Base-by-base conservation (phyloP, 2,888 invertebrate genomes). In the Gerosis bhagava region DNA sequence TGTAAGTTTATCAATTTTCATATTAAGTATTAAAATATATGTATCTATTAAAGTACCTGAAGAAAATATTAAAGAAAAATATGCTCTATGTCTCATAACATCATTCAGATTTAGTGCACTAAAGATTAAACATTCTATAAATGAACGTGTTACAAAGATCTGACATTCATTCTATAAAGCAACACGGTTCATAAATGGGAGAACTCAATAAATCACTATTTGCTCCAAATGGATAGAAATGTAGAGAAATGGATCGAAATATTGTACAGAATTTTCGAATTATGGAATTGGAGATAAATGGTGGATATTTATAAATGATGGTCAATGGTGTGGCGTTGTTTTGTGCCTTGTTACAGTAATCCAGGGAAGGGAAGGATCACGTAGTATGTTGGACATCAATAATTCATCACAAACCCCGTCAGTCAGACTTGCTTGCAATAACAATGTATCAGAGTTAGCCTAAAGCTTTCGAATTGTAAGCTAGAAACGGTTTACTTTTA, bases 361-460 rank as follows among this genome's bases (percentile, higher is more conserved):
- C 58, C 59, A 46, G 45, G 55, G 53, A 53, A 52, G 43, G 68
- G 65, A 62, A 68, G 59, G 65, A 75, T 74, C 84, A 86, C 84
- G 84, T 82, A 65, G 65, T 63, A 66, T 64, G 60, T 65, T 62
- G 59, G 63, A 50, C 73, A 82, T 87, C 74, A 79, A 87, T 87
- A 81, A 87, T 87, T 80, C 86, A 87, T 84, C 60, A 60, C 63
- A 67, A 65, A 49, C 60, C 61, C 74, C 69, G 65, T 63, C 69
- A 66, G 70, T 68, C 63, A 65, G 63, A 74, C 84, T 72, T 68
- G 67, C 62, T 70, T 66, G 80, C 79, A 81, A 87, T 87, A 80
- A 77, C 77, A 87, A 87, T 87, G 72, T 22, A 45, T 37, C 45
- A 36, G 53, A 50, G 31, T 49, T 48, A 40, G 37, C 34, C n/a